Conservation (phyloP, 2,888 invertebrate genomes). For the Phymatocera aterrima region DNA sequence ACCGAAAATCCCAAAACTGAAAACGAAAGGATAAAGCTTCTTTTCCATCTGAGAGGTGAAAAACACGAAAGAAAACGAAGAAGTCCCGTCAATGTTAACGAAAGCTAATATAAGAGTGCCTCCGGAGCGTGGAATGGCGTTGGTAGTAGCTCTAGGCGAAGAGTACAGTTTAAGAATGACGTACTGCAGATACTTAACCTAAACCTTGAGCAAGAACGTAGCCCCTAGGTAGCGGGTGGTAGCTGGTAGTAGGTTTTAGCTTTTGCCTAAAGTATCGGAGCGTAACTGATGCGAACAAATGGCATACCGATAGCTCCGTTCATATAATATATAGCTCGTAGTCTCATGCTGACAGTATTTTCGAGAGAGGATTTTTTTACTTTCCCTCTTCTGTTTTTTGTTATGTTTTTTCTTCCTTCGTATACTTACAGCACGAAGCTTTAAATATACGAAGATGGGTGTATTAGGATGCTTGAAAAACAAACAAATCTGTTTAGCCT, state of each 20-base stretch:
- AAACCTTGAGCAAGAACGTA: not conserved
- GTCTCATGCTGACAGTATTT: not conserved
- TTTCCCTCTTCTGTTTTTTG: not conserved
- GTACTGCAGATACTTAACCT: conserved; percentile 39
- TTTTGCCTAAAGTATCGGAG: conserved; percentile 30
- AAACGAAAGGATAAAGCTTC: not conserved
- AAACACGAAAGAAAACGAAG: not conserved
- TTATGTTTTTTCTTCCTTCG: too few species aligned
- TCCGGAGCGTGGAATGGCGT: not conserved
- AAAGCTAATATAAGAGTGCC: conserved; percentile 28
- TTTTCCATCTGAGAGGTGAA: not conserved
- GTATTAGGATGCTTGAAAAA: too few species aligned
- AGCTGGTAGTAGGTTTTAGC: conserved; percentile 26
- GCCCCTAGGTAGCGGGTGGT: too few species aligned
- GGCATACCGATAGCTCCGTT: not conserved
- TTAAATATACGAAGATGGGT: too few species aligned
- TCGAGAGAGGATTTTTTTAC: not conserved
- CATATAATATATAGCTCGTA: not conserved
- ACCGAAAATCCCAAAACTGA: not conserved
- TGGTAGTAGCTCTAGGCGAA: not conserved
- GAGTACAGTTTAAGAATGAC: conserved; percentile 20
- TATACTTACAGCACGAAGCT: too few species aligned
- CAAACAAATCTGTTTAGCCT: too few species aligned
- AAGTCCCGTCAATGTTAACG: not conserved
- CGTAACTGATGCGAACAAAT: conserved; percentile 36